phyloP scores from a whole-genome alignment of 2,113 vertebrate species.

The Rhombomys opimus region DNA sequence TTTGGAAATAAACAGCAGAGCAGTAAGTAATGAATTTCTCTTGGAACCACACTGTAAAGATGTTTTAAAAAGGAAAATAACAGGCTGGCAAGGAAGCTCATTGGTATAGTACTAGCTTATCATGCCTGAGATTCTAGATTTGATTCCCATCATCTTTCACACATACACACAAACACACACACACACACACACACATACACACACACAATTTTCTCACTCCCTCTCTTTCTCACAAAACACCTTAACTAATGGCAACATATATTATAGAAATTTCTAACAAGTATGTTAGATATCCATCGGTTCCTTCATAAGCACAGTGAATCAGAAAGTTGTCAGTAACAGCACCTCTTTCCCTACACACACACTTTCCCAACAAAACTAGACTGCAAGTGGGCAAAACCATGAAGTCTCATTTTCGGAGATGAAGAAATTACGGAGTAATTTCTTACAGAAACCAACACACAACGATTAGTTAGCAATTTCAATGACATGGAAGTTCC shows the following conservation, averaged over 20 bases:
- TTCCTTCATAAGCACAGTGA: neutral
- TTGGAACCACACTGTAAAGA: neutral
- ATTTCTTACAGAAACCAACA: neutral
- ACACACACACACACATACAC: too few species aligned
- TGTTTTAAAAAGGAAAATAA: slow-evolving; percentile 35
- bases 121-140: neutral
- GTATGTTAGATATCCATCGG: neutral
- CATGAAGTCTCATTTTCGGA: slow-evolving; percentile 61
- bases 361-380: slow-evolving; percentile 28
- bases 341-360: neutral
- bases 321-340: neutral
- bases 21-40: neutral
- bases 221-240: neutral
- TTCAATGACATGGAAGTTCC: neutral
- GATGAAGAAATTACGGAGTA: slow-evolving; percentile 32
- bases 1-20: slow-evolving; percentile 23
- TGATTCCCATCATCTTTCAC: neutral
- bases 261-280: neutral
- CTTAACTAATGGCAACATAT: slow-evolving; percentile 27
- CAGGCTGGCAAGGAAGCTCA: neutral
- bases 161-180: too few species aligned
- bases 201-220: neutral
- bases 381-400: slow-evolving; percentile 5
- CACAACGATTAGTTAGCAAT: slow-evolving; percentile 35
- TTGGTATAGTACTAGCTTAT: neutral